phyloP scores from a whole-genome alignment of 2,888 invertebrate species.

The Halocaridina rubra region DNA sequence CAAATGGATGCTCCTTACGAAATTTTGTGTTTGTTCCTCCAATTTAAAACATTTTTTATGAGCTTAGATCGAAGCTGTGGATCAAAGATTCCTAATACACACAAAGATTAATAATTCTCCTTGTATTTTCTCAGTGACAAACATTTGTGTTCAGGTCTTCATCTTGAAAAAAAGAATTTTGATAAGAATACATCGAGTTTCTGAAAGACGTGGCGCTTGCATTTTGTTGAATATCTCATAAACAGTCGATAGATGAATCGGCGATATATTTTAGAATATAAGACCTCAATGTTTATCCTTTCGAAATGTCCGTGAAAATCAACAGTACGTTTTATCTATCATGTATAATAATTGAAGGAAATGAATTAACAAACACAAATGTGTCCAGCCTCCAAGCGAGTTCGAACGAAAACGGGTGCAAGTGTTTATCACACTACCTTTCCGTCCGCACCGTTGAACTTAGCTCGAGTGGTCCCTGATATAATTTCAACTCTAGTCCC shows the following conservation, averaged over 20 bases:
- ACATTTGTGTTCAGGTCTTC: not conserved
- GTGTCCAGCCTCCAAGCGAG: slow-evolving; percentile 20
- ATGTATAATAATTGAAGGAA: slow-evolving; percentile 25
- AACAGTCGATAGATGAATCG: not conserved
- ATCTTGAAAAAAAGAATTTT: slow-evolving; percentile 14
- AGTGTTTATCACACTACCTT: slow-evolving; percentile 46
- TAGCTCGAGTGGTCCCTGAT: not conserved
- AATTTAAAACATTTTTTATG: slow-evolving; percentile 39
- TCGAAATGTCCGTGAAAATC: not conserved
- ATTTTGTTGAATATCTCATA: not conserved
- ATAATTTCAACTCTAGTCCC: not conserved
- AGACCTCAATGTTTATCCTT: slow-evolving; percentile 39
- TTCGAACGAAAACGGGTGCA: slow-evolving; percentile 55
- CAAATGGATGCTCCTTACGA: slow-evolving; percentile 24
- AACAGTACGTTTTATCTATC: not conserved
- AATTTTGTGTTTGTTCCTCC: slow-evolving; percentile 48
- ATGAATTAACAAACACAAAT: slow-evolving; percentile 56
- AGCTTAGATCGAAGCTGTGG: not conserved
- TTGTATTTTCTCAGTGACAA: not conserved
- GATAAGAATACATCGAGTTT: slow-evolving; percentile 46
- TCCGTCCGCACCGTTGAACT: slow-evolving; percentile 37
- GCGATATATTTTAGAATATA: not conserved
- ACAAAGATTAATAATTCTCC: slow-evolving; percentile 20
- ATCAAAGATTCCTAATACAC: not conserved
- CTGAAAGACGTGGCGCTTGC: slow-evolving; percentile 1